These are phyloP conservation scores for Noturus placidus DNA, from an alignment of 2,113 vertebrate genomes.

Conservation along the genomic window DNA sequence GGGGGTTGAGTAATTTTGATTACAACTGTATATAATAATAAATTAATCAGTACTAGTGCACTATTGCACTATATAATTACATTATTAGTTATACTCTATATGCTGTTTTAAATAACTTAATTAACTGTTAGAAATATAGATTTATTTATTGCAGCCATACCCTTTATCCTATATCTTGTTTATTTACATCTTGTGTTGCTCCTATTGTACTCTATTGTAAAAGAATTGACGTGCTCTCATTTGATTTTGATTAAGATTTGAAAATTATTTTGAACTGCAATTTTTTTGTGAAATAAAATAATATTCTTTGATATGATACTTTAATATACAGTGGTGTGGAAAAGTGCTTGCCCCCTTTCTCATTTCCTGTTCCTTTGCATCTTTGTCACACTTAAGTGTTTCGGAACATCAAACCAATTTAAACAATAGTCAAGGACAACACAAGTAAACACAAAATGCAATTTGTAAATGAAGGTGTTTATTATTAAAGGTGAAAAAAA, in stretches of 20 bases:
- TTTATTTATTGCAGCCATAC: neutral
- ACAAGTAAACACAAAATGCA: too few species aligned
- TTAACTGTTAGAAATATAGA: neutral
- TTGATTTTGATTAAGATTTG: neutral
- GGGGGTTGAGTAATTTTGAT: too few species aligned
- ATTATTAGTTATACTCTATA: neutral
- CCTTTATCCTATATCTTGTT: neutral
- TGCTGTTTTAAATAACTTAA: neutral
- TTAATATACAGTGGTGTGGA: too few species aligned
- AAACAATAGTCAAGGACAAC: too few species aligned
- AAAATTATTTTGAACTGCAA: neutral
- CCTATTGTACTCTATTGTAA: too few species aligned
- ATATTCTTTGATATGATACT: neutral
- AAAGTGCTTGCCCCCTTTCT: too few species aligned
- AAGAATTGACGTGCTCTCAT: too few species aligned
- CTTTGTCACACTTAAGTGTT: too few species aligned
- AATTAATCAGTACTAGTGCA: neutral
- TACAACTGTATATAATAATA: neutral
- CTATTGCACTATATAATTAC: neutral
- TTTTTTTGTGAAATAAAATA: neutral
- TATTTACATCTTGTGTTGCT: neutral
- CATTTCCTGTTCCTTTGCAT: too few species aligned
- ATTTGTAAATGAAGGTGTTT: too few species aligned
- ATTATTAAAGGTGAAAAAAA: too few species aligned
- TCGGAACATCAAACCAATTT: too few species aligned